Evolutionary conservation across 2,888 invertebrate genomes (phyloP), one percentile per base, ranked within the genome.

Genomic region (Eulithis testata): DNA sequence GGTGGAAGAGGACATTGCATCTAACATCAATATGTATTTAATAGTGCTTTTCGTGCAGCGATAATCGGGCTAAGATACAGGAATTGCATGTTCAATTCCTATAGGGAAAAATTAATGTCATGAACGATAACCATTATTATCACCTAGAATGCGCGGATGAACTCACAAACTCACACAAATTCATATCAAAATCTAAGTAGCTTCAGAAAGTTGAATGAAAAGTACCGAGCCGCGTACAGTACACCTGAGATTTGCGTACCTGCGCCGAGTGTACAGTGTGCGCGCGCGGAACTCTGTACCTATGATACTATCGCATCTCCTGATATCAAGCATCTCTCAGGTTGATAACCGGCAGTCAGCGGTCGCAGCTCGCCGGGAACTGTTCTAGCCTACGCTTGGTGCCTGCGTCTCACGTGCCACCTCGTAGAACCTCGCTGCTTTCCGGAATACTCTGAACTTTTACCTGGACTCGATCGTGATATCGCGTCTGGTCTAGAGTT

Each of bases 311-410:
- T 58, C 55, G 59, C 45, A 63, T 70, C 62, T 63, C 59, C 50
- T 57, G 66, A 62, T 66, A 64, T 62, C 65, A 58, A 21, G 61
- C 68, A 56, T 64, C 67, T 68, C 68, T 21, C 68, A 70, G 65
- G 68, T 63, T 64, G 64, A 63, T 50, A 65, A 45, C 11, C 54
- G 65, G 21, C 69, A 69, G 69, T 66, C 50, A 55, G 63, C 53
- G 63, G 11, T 55, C 40, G 63, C 54, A 21, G 31, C 63, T 66
- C 60, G 45, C 50, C 36, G 50, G 49, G 65, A 47, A 56, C 6
- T 7, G 56, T 43, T 21, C 40, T 37, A 49, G 44, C 43, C 36
- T 31, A 9, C 12, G 56, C 14, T 53, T 12, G 8, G 11, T 37
- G 9, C 4, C 51, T 31, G 2, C n/a, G 4, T 47, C 14, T 51